Conservation (phyloP, 2,113 vertebrate species). For the Lycocorax pyrrhopterus region DNA sequence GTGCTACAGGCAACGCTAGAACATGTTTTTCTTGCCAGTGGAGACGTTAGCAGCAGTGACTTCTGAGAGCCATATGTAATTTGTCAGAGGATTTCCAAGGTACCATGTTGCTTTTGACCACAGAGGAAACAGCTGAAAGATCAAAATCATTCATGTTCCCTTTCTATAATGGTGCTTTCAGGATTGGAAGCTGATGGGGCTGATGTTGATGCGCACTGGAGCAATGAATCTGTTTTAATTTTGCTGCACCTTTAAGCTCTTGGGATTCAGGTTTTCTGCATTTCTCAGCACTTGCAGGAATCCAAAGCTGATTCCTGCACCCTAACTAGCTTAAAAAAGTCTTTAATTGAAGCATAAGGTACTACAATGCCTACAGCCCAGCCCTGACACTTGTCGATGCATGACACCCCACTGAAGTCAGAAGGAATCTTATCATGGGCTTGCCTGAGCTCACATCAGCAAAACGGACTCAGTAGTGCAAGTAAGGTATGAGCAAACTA, state of each 20-base stretch:
- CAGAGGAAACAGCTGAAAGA: background rate
- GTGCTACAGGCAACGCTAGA: fast-evolving
- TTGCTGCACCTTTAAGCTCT: background rate
- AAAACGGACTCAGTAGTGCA: background rate
- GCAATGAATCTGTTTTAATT: background rate
- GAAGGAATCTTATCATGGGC: background rate
- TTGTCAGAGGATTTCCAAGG: background rate
- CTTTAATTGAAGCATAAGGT: background rate
- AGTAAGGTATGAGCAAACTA: background rate
- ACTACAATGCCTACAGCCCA: background rate
- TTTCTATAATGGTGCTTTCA: background rate
- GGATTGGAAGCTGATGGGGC: background rate
- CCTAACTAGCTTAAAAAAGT: background rate
- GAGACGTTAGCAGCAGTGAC: background rate
- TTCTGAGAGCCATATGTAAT: background rate
- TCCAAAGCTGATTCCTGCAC: background rate
- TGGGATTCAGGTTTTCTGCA: background rate
- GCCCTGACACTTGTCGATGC: background rate
- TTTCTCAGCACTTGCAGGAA: background rate
- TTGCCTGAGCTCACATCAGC: background rate
- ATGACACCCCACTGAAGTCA: background rate
- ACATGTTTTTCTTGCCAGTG: background rate
- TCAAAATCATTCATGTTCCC: background rate
- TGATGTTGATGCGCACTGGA: background rate
- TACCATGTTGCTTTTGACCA: background rate